phyloP scores from a whole-genome alignment of 2,113 vertebrate genomes.

The Pimephales promelas region DNA sequence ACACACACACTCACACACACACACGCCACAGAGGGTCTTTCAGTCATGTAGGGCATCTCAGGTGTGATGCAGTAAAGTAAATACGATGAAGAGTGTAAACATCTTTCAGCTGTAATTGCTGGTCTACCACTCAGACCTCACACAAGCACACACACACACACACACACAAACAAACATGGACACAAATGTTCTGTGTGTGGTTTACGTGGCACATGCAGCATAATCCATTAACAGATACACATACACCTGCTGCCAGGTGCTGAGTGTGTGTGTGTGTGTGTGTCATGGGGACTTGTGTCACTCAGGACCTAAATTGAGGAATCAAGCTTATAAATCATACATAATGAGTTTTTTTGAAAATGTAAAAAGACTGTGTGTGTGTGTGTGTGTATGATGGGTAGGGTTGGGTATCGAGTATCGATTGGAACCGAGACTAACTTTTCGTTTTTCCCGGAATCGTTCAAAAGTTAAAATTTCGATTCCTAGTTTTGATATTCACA shows the following conservation, averaged over 20 bases:
- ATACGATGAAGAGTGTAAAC: constrained; percentile 55
- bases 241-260: constrained; percentile 46
- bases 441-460: too few relatives aligned
- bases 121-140: constrained; percentile 72
- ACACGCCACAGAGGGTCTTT: constrained; percentile 55
- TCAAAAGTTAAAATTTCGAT: too few relatives aligned
- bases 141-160: constrained; percentile 55
- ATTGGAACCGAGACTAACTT: too few relatives aligned
- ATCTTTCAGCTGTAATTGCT: constrained; percentile 56
- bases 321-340: too few relatives aligned
- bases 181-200: constrained; percentile 35
- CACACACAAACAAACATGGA: constrained; percentile 43
- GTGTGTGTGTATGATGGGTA: too few relatives aligned
- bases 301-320: too few relatives aligned
- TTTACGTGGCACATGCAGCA: neutral
- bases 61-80: constrained; percentile 64
- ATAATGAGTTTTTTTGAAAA: too few relatives aligned
- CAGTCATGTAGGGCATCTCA: constrained; percentile 61
- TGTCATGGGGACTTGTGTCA: too few relatives aligned
- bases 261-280: neutral
- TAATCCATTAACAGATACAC: constrained; percentile 50
- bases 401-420: too few relatives aligned
- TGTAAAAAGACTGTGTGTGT: too few relatives aligned
- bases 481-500: too few relatives aligned
- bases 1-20: too few relatives aligned